Conservation (phyloP, 2,113 vertebrate species). For the Anarhynchus alexandrinus region DNA sequence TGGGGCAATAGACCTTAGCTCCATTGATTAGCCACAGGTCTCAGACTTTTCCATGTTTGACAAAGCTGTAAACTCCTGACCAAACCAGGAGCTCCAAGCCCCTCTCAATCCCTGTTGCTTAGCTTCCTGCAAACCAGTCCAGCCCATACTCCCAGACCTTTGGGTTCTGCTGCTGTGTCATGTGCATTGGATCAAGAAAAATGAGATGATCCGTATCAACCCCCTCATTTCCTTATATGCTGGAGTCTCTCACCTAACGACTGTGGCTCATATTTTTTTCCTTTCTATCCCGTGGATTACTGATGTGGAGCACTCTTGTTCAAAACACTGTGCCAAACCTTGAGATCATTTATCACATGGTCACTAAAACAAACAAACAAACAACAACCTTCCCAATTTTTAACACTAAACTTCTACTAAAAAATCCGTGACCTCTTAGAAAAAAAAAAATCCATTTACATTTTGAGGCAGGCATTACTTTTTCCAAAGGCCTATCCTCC, state of each 20-base stretch:
- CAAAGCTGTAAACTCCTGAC: not conserved
- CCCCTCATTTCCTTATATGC: not conserved
- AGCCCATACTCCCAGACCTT: not conserved
- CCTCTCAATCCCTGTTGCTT: not conserved
- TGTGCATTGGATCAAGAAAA: not conserved
- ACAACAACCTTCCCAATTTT: not conserved
- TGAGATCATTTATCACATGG: not conserved
- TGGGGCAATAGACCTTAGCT: not conserved
- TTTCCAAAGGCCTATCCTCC: not conserved
- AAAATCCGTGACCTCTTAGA: not conserved
- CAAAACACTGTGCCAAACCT: not conserved
- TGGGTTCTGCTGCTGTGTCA: not conserved
- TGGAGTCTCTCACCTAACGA: not conserved
- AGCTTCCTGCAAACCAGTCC: not conserved
- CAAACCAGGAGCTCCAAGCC: not conserved
- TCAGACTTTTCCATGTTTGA: not conserved
- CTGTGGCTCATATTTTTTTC: not conserved
- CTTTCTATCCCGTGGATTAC: not conserved
- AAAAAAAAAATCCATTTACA: not conserved
- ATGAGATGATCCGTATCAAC: not conserved
- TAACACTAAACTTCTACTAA: not conserved
- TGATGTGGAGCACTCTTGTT: not conserved
- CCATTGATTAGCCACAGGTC: accelerated
- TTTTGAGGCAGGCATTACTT: not conserved
- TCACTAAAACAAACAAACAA: not conserved